phyloP scores from a whole-genome alignment of 1,140 invertebrate species.

The Holotrichia oblita region DNA sequence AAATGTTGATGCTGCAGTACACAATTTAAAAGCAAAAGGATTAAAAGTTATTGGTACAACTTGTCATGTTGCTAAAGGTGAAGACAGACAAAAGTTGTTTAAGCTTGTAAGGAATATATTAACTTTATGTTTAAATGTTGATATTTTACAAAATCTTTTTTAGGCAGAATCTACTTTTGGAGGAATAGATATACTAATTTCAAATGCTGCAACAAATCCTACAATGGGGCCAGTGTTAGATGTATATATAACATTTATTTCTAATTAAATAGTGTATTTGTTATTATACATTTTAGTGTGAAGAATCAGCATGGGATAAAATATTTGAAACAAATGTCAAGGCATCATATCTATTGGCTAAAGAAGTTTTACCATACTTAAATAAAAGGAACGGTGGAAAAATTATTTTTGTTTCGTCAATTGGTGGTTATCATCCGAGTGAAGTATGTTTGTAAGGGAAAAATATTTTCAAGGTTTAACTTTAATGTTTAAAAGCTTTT shows the following conservation, averaged over 20 bases:
- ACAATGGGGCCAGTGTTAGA: slow-evolving; percentile 80
- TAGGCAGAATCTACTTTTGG: slow-evolving; percentile 74
- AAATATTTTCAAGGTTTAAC: slow-evolving; percentile 53
- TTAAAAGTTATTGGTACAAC: slow-evolving; percentile 77
- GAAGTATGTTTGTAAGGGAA: slow-evolving; percentile 65
- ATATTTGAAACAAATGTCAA: slow-evolving; percentile 97
- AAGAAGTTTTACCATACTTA: slow-evolving; percentile 87
- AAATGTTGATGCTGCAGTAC: slow-evolving; percentile 85
- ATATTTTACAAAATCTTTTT: not conserved
- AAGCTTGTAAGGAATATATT: slow-evolving; percentile 66
- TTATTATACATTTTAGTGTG: slow-evolving; percentile 65
- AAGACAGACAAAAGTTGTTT: slow-evolving; percentile 82
- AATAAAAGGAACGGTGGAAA: slow-evolving; percentile 79
- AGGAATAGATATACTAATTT: slow-evolving; percentile 92
- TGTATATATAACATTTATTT: slow-evolving; percentile 63
- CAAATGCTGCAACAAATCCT: slow-evolving; percentile 95
- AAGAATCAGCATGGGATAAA: slow-evolving; percentile 90
- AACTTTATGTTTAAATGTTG: slow-evolving; percentile 5
- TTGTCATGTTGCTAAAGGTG: slow-evolving; percentile 86
- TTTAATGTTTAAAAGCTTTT: slow-evolving; percentile 69
- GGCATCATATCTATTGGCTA: slow-evolving; percentile 84
- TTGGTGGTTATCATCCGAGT: slow-evolving; percentile 85
- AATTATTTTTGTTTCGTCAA: slow-evolving; percentile 88
- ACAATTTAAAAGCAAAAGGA: slow-evolving; percentile 72
- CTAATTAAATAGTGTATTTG: not conserved